Evolutionary conservation across 2,888 invertebrate genomes (phyloP), one percentile per base, ranked within the genome.

Genomic region (Eumacrocentrus americanus): DNA sequence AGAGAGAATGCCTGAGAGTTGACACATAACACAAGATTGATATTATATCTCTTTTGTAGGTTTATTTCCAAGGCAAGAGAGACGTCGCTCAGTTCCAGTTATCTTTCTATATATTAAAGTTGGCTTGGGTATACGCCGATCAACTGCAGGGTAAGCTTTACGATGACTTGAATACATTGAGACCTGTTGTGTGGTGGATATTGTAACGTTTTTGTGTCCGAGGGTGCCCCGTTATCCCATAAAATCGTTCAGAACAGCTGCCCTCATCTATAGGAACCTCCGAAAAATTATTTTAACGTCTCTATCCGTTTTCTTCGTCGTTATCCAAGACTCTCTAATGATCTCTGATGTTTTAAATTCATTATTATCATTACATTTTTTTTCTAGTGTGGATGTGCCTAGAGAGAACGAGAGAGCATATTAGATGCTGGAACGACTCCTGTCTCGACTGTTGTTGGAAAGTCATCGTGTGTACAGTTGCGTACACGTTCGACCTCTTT

Each of bases 401-500:
- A 7, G n/a, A 9, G 3, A 29, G 4, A 35, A 35, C 2, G 3
- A 35, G 9, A 2, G 9, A 42, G 9, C 5, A 42, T 18, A 11
- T 18, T 40, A 37, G 20, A 42, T 42, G 42, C 18, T 42, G 20
- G 20, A 42, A 11, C 18, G 42, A 20, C 20, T 18, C n/a, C 20
- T 42, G 20, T 42, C 42, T 42, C 20, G 6, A 11, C 2, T 7
- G 3, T 4, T 42, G 42, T 42, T 42, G 42, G 42, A 42, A 42
- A 42, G 42, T 42, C 18, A 42, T 42, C 20, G 20, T 14, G 54
- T 53, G 67, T 67, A 66, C 61, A 52, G 69, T 70, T 73, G 72
- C 70, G 67, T 69, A 70, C 72, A 71, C 18, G n/a, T 20, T 46
- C 71, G 72, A 70, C 72, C 74, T 74, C 73, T 70, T 74, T 78